Percentiles rank a stretch among this genome's conserved stretches.
phyloP scores from a whole-genome alignment of 2,888 invertebrate species.

The Aphrophora alni region DNA sequence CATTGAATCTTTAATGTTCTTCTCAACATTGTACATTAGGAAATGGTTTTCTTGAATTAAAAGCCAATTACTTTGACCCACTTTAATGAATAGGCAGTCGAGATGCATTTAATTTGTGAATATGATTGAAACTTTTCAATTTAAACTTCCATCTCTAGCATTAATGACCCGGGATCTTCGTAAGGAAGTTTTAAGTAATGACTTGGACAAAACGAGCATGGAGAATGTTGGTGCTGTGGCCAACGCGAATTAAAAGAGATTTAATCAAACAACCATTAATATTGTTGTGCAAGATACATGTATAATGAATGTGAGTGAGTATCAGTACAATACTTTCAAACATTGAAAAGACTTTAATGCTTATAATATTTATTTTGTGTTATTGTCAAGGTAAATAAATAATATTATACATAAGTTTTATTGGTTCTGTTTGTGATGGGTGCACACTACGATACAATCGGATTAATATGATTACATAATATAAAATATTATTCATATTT shows the following conservation, averaged over 20 bases:
- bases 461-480: too few relatives aligned
- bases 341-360: too few relatives aligned
- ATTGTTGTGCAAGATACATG: neutral
- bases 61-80: neutral
- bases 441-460: too few relatives aligned
- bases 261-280: neutral
- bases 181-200: neutral
- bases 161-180: neutral
- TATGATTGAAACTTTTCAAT: constrained; percentile 2
- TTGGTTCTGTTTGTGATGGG: too few relatives aligned
- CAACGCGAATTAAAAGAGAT: neutral
- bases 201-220: neutral
- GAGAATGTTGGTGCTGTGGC: neutral
- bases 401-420: too few relatives aligned
- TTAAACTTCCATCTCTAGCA: neutral
- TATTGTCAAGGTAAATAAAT: too few relatives aligned
- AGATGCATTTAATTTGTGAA: neutral
- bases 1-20: neutral
- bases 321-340: neutral
- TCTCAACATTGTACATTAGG: neutral
- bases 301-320: neutral
- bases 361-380: too few relatives aligned
- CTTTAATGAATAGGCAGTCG: neutral
- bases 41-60: neutral
- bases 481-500: too few relatives aligned